Evolutionary conservation across 2,888 invertebrate genomes (phyloP).

Genomic region (Hyalella azteca): DNA sequence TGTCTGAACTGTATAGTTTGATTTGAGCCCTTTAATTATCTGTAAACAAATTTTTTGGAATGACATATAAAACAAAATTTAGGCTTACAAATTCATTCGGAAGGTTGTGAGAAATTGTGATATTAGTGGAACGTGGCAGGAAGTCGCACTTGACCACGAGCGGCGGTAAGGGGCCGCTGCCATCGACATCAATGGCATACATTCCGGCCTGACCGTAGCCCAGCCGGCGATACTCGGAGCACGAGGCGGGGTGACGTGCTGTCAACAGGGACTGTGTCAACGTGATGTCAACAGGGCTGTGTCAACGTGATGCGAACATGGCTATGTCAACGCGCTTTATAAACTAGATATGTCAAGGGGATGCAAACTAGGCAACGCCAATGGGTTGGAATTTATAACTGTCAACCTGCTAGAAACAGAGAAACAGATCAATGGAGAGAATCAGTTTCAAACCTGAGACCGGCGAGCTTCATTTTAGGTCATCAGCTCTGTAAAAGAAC

Average conservation of each 20-base stretch:
- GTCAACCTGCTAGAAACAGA: not conserved
- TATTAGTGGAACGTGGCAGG: not conserved
- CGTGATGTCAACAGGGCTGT: not conserved
- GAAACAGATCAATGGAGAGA: not conserved
- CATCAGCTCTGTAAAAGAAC: not conserved
- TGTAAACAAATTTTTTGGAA: no score
- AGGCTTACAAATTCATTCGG: constrained; percentile 9
- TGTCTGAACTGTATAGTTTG: no score
- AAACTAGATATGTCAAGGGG: not conserved
- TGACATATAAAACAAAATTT: not conserved
- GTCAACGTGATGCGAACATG: not conserved
- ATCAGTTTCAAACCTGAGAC: not conserved
- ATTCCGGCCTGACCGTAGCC: not conserved
- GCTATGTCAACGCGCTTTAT: not conserved
- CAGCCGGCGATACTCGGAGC: not conserved
- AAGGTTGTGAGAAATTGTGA: not conserved
- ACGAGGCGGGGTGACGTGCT: not conserved
- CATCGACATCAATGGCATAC: not conserved
- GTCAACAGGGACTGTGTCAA: not conserved
- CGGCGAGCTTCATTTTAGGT: no score
- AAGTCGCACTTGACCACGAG: not conserved
- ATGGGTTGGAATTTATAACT: not conserved
- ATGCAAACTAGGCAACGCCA: not conserved
- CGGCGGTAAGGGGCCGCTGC: not conserved
- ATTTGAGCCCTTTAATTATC: no score